phyloP scores from a whole-genome alignment of 2,797 vertebrate genomes.

The Sebastes steindachneri region DNA sequence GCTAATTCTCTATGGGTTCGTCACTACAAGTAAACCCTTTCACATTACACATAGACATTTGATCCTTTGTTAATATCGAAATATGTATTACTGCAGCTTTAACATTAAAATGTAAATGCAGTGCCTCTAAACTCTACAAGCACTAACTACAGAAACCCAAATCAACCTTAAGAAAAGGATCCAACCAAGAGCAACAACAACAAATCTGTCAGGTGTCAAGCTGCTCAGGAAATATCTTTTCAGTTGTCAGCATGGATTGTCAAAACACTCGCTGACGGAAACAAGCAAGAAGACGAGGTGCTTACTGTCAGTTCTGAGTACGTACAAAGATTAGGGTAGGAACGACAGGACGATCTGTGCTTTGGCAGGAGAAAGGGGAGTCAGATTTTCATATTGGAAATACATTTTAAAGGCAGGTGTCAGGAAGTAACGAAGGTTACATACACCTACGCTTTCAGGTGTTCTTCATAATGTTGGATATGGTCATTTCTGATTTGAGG shows the following conservation, averaged over 20 bases:
- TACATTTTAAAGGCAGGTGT: constrained; percentile 1
- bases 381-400: neutral
- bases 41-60: neutral
- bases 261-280: constrained; percentile 6
- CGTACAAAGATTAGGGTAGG: neutral
- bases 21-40: neutral
- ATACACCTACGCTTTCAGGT: neutral
- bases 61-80: neutral
- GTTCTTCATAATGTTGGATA: neutral
- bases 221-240: constrained; percentile 1
- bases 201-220: constrained; percentile 17
- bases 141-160: neutral
- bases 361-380: neutral
- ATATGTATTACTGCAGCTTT: neutral
- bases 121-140: neutral
- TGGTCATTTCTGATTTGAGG: neutral
- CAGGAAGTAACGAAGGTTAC: neutral
- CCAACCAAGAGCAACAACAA: constrained; percentile 3
- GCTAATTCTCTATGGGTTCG: neutral
- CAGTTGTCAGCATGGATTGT: constrained; percentile 28
- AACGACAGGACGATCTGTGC: neutral
- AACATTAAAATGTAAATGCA: neutral
- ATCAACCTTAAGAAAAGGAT: neutral
- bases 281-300: neutral
- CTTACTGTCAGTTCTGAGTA: constrained; percentile 24